Conservation (phyloP, 2,113 vertebrate genomes). For the Hassar affinis region DNA sequence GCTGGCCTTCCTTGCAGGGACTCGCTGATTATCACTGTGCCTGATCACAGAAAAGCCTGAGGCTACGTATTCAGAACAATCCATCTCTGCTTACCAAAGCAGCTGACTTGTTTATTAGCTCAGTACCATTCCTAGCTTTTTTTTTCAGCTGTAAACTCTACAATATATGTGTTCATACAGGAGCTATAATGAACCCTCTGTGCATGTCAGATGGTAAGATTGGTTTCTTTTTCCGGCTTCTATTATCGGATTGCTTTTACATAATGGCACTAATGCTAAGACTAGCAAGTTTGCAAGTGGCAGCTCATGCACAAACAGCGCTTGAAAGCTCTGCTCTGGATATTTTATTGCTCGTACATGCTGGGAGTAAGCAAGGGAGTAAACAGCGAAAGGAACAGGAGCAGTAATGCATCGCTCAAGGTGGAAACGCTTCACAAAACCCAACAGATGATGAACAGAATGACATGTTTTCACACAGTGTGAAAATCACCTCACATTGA, state of each 20-base stretch:
- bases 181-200: slow-evolving; percentile 1
- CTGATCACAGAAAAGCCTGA: slow-evolving; percentile 31
- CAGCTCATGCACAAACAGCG: neutral
- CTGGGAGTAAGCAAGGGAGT: neutral
- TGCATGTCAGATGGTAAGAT: neutral
- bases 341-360: neutral
- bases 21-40: slow-evolving; percentile 25
- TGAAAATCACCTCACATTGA: slow-evolving; percentile 12
- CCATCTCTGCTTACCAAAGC: slow-evolving; percentile 22
- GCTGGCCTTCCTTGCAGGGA: slow-evolving; percentile 32
- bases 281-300: neutral
- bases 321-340: neutral
- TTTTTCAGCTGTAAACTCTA: slow-evolving; percentile 14
- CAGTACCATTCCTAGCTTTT: slow-evolving; percentile 1
- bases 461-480: slow-evolving; percentile 8
- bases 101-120: slow-evolving; percentile 21
- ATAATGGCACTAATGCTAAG: neutral
- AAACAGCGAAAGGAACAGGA: neutral
- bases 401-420: neutral
- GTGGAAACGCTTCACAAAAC: slow-evolving; percentile 5
- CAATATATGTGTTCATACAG: neutral
- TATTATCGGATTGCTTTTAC: slow-evolving; percentile 14
- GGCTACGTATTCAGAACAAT: slow-evolving; percentile 26
- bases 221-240: neutral
- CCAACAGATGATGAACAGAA: neutral